A percentile compares a stretch with the other conserved stretches of the same genome.
Evolutionary conservation across 2,888 invertebrate genomes (phyloP).

Genomic region (Agonopterix arenella): DNA sequence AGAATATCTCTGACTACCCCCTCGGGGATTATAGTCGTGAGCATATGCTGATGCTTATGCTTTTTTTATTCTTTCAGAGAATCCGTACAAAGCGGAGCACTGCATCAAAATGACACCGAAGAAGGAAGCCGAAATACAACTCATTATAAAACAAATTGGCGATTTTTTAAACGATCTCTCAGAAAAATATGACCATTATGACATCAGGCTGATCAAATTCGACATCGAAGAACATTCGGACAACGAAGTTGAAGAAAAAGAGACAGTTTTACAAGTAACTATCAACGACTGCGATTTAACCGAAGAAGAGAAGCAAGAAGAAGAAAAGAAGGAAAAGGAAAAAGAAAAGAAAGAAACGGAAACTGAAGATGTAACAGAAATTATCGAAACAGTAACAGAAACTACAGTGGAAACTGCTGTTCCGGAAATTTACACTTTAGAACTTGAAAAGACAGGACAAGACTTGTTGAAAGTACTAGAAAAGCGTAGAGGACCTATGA

Average conservation of each 20-base stretch:
- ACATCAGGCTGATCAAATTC: constrained; percentile 12
- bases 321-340: neutral
- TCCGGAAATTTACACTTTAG: neutral
- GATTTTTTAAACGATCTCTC: constrained; percentile 10
- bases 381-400: neutral
- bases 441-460: neutral
- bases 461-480: neutral
- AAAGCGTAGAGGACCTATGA: neutral
- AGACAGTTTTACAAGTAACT: neutral
- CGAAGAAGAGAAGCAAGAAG: neutral
- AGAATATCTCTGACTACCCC: no score
- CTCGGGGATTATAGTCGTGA: no score
- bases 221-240: constrained; percentile 8
- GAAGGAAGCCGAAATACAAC: constrained; percentile 10
- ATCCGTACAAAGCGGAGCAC: constrained; percentile 4
- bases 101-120: constrained; percentile 13
- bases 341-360: neutral
- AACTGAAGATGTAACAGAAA: neutral
- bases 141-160: constrained; percentile 10
- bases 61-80: no score
- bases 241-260: constrained; percentile 3
- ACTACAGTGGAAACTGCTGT: neutral
- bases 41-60: no score
- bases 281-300: constrained; percentile 10
- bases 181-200: constrained; percentile 10